Base-by-base conservation (phyloP, 2,888 invertebrate genomes). In the Coenonympha glycerion region DNA sequence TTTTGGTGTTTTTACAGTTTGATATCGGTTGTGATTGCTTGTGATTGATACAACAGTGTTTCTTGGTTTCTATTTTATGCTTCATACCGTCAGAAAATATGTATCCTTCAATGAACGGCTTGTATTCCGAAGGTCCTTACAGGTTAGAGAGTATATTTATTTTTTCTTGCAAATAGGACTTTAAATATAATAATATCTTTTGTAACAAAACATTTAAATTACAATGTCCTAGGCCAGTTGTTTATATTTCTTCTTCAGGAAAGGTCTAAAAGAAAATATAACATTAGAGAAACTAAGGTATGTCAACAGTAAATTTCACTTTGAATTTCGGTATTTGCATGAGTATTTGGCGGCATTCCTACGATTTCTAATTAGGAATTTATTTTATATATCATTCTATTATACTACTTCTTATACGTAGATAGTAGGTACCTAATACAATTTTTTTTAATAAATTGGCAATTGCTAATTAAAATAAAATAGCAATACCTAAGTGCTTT, bases 81-180 rank as follows among this genome's bases (percentile, higher is more conserved):
- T 53, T 57, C n/a, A n/a, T n/a, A n/a, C n/a, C n/a, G n/a, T n/a
- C n/a, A 62, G 61, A 50, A 50, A 78, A 66, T 68, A 87, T 87
- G 86, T 84, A 80, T 67, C 72, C 77, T 46, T 69, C 74, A 16
- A 76, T 84, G 69, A 84, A 85, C 59, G 83, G 85, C 54, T 67
- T 86, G n/a, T 86, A 83, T 59, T 77, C 79, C 0, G 85, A 85
- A 55, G 57, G 68, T 30, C 71, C 73, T 28, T 83, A 83, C 85
- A 87, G 87, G 87, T 87, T 83, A 83, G 79, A 73, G 63, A n/a
- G n/a, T n/a, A n/a, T n/a, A n/a, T n/a, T n/a, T n/a, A n/a, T n/a
- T n/a, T n/a, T n/a, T n/a, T n/a, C n/a, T n/a, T n/a, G n/a, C n/a
- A n/a, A n/a, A n/a, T n/a, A n/a, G n/a, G n/a, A n/a, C n/a, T n/a